These are phyloP conservation scores for Ammodytes marinus DNA, from an alignment of 2,113 vertebrate species.

Conservation along the genomic window DNA sequence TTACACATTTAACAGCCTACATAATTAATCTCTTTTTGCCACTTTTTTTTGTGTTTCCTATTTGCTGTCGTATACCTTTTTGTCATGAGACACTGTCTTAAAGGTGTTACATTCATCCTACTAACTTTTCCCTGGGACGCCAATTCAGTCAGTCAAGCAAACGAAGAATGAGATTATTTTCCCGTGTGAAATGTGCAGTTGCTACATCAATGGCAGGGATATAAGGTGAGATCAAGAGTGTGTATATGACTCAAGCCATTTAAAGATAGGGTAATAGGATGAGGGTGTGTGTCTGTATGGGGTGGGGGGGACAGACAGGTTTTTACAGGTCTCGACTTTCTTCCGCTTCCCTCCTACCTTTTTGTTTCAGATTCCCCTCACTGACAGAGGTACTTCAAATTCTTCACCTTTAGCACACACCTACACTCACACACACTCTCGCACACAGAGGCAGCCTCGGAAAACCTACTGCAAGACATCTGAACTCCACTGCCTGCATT, in stretches of 20 bases:
- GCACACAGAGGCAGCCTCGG: not conserved
- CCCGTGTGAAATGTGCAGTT: conserved; percentile 18
- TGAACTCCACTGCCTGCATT: not conserved
- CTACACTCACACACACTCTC: not conserved
- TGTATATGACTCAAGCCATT: conserved; percentile 21
- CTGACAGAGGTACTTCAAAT: conserved; percentile 36
- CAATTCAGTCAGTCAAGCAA: not conserved
- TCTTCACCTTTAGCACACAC: not conserved
- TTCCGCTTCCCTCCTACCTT: conserved; percentile 54
- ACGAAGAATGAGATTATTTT: not conserved
- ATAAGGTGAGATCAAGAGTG: not conserved
- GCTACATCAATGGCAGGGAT: not conserved
- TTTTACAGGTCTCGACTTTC: conserved; percentile 58
- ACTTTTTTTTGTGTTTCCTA: not conserved
- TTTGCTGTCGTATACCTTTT: not conserved
- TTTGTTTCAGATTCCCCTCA: conserved; percentile 45
- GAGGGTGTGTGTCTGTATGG: conserved; percentile 32
- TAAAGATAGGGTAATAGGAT: conserved; percentile 24
- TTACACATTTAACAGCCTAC: not conserved
- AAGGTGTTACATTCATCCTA: not conserved
- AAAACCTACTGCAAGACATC: not conserved
- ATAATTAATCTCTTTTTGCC: not conserved
- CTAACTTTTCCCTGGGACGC: not conserved
- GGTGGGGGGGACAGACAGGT: conserved; percentile 35
- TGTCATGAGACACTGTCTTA: not conserved